Base-by-base conservation (phyloP, 2,888 invertebrate species). In the Brachypalpus laphriformis region DNA sequence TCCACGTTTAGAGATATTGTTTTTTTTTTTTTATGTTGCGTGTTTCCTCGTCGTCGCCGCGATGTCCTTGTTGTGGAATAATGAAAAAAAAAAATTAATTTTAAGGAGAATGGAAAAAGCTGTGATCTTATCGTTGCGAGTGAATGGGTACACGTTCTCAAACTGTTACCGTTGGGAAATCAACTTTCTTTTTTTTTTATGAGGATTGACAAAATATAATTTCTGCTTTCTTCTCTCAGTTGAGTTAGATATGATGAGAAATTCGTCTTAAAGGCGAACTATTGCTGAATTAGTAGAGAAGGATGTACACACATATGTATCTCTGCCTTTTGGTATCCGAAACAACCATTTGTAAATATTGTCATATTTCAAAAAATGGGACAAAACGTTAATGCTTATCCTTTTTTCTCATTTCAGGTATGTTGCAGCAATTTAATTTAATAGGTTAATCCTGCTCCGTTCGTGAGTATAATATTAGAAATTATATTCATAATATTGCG, bases 161-260 rank as follows among this genome's bases (percentile, higher is more conserved):
- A 66, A 54, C 77, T 77, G 72, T 82, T 83, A 80, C 83, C 83
- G 74, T 70, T 74, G 83, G 83, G 83, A 83, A 83, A 83, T 83
- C 83, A 83, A 74, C 11, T 40, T 63, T 72, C 65, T 45, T 68
- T 56, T 59, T 49, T 54, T 51, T 83, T 63, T 66, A 40, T 45
- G 54, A 42, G 42, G 37, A 40, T 72, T 78, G 78, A 74, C 78
- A 63, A 80, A 80, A 83, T 78, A 57, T 78, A 80, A 40, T 74
- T 68, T 74, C 34, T 51, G 42, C 45, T 49, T 14, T 45, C 11
- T 18, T n/a, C 5, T 49, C 14, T 9, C 34, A 34, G 47, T 7
- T 54, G 14, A 40, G 49, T 77, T 66, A 42, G 42, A 34, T 34
- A 42, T 47, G 71, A 66, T 74, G 74, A 74, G 63, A 63, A 72